Conservation (phyloP, 2,113 vertebrate species). For the Amphiprion percula region DNA sequence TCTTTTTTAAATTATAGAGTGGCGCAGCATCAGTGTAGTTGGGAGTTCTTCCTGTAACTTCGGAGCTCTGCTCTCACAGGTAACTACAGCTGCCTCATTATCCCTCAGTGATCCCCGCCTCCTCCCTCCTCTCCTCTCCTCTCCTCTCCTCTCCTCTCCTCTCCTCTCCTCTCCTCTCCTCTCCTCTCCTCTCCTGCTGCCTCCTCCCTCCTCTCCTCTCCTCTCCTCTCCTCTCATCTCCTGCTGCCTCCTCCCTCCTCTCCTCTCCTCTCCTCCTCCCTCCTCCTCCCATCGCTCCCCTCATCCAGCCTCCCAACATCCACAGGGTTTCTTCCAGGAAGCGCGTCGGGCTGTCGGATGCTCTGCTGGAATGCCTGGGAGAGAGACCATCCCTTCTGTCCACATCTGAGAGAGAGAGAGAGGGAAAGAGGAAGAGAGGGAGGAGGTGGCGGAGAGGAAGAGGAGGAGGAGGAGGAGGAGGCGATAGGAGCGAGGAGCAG, state of each 20-base stretch:
- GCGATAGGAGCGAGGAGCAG: slow-evolving; percentile 66
- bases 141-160: slow-evolving; percentile 21
- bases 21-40: too few relatives aligned
- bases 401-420: slow-evolving; percentile 61
- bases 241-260: background rate
- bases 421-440: slow-evolving; percentile 4
- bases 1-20: too few relatives aligned
- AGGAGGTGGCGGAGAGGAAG: slow-evolving; percentile 17
- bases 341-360: slow-evolving; percentile 81
- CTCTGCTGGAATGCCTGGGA: slow-evolving; percentile 86
- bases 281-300: slow-evolving; percentile 34
- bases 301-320: slow-evolving; percentile 59
- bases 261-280: background rate
- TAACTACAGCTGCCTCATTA: slow-evolving; percentile 55
- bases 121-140: slow-evolving; percentile 17
- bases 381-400: slow-evolving; percentile 66
- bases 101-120: slow-evolving; percentile 44
- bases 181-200: background rate
- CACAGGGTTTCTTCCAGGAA: slow-evolving; percentile 71
- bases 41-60: background rate
- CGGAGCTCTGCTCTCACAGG: slow-evolving; percentile 38
- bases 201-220: background rate
- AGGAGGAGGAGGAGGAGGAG: slow-evolving; percentile 54
- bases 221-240: too few relatives aligned
- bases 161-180: slow-evolving; percentile 1